Base-by-base conservation (phyloP, 2,113 vertebrate genomes). In the Brachyhypopomus gauderio region DNA sequence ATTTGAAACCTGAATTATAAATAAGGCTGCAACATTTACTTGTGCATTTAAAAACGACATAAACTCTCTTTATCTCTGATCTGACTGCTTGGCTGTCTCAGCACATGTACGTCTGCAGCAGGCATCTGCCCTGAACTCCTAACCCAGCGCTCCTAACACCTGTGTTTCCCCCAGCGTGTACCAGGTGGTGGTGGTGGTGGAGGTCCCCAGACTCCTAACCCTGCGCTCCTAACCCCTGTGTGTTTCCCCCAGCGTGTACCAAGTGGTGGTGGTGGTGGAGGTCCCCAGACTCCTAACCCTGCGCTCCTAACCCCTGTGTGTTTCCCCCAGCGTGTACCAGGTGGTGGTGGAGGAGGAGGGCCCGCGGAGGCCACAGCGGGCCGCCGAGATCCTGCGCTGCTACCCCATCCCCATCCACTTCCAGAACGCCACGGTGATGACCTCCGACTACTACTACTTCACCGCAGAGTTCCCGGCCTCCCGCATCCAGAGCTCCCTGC, bases 261-360 rank as follows among this genome's bases (percentile, higher is more conserved):
- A 99, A 89, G 94, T 99, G 77, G 96, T 99, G 81, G 97, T 99
- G 80, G 97, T 97, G 75, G 97, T 97, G 85, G 97, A 99, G 88
- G 95, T 95, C 59, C 95, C 96, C 95, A 4, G 96, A 98, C n/a
- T n/a, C n/a, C n/a, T n/a, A 90, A 96, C 97, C 85, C 88, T 97
- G 11, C 96, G 97, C 80, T 98, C 97, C 79, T 98, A 98, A n/a
- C n/a, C 58, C 41, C 66, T 88, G 22, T 83, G 0, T 60, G n/a
- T n/a, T n/a, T 58, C 74, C 25, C 63, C 25, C 85, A 98, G 98
- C 87, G 95, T 96, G 86, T 99, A 99, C 87, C 97, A 99, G 89
- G 94, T 99, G 77, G 96, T 99, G 81, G 97, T 99, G 80, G 97
- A 98, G 75, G 97, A 98, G 85, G 97, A 99, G 88, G 95, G 95